A percentile compares a stretch with the other conserved stretches of the same genome.
These are phyloP conservation scores for Rallus limicola DNA, from an alignment of 2,113 vertebrate genomes.

Conservation along the genomic window DNA sequence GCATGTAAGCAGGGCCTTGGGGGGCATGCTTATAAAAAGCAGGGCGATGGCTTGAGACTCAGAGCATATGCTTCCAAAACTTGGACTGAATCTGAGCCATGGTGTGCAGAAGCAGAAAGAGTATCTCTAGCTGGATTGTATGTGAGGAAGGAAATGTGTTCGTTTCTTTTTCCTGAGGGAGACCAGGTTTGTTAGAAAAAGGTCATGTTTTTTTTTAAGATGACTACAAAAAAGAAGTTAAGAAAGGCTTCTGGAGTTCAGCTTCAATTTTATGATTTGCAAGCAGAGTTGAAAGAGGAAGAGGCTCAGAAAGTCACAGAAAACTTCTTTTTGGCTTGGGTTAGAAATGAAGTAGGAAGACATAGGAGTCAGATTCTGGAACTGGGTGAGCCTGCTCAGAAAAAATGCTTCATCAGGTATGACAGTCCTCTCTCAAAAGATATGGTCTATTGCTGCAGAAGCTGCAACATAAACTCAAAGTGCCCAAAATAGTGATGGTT, in stretches of 20 bases:
- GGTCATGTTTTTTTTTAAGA: background rate
- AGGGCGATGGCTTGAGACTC: background rate
- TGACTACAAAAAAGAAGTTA: background rate
- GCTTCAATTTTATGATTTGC: background rate
- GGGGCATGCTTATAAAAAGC: background rate
- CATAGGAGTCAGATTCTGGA: background rate
- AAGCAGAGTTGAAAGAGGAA: background rate
- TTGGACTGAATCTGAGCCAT: background rate
- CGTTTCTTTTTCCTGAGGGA: background rate
- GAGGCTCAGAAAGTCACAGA: background rate
- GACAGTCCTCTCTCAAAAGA: background rate
- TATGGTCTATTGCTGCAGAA: background rate
- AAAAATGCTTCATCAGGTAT: background rate
- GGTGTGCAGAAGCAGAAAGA: background rate
- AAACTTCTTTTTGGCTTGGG: background rate
- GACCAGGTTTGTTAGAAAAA: background rate
- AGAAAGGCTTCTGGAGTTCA: background rate
- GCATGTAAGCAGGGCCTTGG: background rate
- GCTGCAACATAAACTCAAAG: background rate
- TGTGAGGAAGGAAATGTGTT: background rate
- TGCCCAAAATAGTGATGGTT: background rate
- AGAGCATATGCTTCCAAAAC: background rate
- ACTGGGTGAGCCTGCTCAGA: background rate
- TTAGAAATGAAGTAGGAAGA: background rate
- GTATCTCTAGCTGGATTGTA: background rate